These are phyloP conservation scores for Chelmon rostratus DNA, from an alignment of 2,797 vertebrate species.

Conservation along the genomic window DNA sequence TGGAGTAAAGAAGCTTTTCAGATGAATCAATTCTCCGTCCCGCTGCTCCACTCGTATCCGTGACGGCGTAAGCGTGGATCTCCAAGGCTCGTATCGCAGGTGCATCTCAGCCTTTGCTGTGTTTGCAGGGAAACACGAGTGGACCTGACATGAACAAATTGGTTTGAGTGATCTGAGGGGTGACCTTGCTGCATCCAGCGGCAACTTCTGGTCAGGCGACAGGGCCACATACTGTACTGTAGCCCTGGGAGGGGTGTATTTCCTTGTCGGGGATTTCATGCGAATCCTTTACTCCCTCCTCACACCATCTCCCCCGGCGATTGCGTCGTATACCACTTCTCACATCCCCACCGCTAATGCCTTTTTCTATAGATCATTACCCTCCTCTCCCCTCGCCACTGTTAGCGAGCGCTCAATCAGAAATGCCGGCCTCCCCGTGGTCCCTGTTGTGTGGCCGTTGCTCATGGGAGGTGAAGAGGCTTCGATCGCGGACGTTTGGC, in stretches of 20 bases:
- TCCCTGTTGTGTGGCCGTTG: conserved; percentile 62
- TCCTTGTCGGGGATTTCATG: conserved; percentile 70
- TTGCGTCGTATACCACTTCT: conserved; percentile 66
- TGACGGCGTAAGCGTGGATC: neutral
- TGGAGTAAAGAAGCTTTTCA: conserved; percentile 76
- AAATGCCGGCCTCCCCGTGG: conserved; percentile 55
- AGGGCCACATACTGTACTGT: conserved; percentile 13
- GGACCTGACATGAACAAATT: conserved; percentile 44
- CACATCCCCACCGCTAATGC: conserved; percentile 75
- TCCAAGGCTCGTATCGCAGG: neutral
- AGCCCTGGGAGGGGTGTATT: conserved; percentile 46
- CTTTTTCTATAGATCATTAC: conserved; percentile 83
- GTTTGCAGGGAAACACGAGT: conserved; percentile 32
- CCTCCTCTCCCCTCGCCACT: conserved; percentile 64
- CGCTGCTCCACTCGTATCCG: conserved; percentile 6
- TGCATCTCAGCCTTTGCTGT: conserved; percentile 1
- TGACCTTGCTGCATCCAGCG: conserved; percentile 40
- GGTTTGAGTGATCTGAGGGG: conserved; percentile 36
- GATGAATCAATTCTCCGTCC: conserved; percentile 78
- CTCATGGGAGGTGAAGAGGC: conserved; percentile 66
- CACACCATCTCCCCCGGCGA: conserved; percentile 67
- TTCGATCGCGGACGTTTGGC: conserved; percentile 58
- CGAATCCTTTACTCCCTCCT: conserved; percentile 70
- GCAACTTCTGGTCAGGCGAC: conserved; percentile 39
- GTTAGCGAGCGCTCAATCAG: conserved; percentile 80